Evolutionary conservation across 2,797 vertebrate genomes (phyloP), one percentile per base, ranked within the genome.

Genomic region (Pteronotus mesoamericanus): DNA sequence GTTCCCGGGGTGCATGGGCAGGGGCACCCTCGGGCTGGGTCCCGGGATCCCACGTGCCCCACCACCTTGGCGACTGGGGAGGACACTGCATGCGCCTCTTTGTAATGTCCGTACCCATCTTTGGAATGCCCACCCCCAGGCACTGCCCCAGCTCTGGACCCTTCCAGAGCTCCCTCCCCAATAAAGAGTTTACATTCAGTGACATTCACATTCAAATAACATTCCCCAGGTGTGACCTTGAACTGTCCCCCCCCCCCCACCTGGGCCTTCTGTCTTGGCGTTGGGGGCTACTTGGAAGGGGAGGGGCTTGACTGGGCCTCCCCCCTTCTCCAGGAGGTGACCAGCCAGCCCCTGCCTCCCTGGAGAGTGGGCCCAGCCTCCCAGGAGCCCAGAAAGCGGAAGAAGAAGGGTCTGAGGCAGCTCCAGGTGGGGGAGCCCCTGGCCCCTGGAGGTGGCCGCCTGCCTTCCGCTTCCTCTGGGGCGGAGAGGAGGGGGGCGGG

Each of bases 381-480:
- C 86, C 88, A 29, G 94, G 83, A 97, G 19, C 69, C 86, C 96
- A 26, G 88, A 77, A 94, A 79, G 98, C 94, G 55, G 96, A 97
- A 98, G 97, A 97, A 77, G 95, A 97, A 71, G 92, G 97, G 68
- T 79, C 95, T 57, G 96, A 97, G 91, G 94, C 86, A 10, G 61
- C 86, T 92, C 42, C 97, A 97, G 96, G 96, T 97, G 79, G 91
- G 97, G 95, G 55, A 64, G 75, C 19, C n/a, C 46, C 12, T 11
- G 51, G 78, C n/a, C 57, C 6, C 9, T 9, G 53, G 77, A 19
- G 18, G n/a, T 16, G 66, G 14, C 64, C 9, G 19, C 15, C 19
- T 46, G 2, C 9, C 26, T 79, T 77, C 21, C 11, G 14, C n/a
- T 39, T 57, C 10, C 2, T 68, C 19, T 5, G 61, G 61, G 69